These are phyloP conservation scores for Mystacides longicornis DNA, from an alignment of 2,888 invertebrate genomes.

Conservation along the genomic window DNA sequence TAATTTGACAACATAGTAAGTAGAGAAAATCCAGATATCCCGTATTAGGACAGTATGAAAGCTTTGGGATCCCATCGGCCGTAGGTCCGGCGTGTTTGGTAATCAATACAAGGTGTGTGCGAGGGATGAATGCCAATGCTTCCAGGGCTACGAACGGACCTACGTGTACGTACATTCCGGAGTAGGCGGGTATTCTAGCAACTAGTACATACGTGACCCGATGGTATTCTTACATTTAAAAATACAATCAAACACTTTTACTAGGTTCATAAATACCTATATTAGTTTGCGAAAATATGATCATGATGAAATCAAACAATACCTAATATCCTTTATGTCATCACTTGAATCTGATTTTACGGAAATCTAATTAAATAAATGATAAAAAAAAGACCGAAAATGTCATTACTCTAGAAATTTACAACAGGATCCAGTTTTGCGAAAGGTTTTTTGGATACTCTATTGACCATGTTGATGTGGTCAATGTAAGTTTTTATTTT, in stretches of 20 bases:
- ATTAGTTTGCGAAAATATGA: not conserved
- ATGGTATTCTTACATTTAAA: constrained; percentile 5
- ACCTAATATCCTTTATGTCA: constrained; percentile 9
- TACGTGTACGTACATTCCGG: not conserved
- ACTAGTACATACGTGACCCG: constrained; percentile 14
- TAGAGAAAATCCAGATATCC: not conserved
- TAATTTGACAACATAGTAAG: not conserved
- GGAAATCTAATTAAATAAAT: not conserved
- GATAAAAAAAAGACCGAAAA: too few relatives aligned
- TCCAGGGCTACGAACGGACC: constrained; percentile 32
- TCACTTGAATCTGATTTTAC: constrained; percentile 8
- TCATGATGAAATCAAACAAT: not conserved
- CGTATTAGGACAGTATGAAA: constrained; percentile 12
- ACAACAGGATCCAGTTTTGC: too few relatives aligned
- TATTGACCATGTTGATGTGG: too few relatives aligned
- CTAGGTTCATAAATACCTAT: not conserved
- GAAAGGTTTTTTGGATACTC: too few relatives aligned
- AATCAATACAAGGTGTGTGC: constrained; percentile 60
- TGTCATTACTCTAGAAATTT: too few relatives aligned
- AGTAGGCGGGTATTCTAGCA: constrained; percentile 26
- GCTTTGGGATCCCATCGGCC: constrained; percentile 7
- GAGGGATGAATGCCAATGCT: constrained; percentile 53
- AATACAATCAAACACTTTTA: too few relatives aligned
- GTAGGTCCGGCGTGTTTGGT: constrained; percentile 35
- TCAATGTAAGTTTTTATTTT: too few relatives aligned